Percentiles rank a stretch among this genome's conserved stretches.
phyloP scores from a whole-genome alignment of 2,888 invertebrate species.

The Nemoura dubitans region DNA sequence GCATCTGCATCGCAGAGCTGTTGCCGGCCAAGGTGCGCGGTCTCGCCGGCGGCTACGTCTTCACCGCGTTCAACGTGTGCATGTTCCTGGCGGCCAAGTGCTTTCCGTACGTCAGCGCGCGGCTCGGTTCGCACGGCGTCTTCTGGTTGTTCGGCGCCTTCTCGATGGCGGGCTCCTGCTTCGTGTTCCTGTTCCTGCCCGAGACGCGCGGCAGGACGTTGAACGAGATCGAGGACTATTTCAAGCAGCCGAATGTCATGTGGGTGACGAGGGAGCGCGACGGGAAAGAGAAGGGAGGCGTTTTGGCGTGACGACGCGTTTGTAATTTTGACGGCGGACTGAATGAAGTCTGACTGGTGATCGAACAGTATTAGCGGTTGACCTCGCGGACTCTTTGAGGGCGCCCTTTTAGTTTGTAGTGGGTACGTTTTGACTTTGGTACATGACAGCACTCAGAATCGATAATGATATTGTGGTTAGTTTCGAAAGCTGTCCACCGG shows the following conservation, averaged over 20 bases:
- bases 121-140: conserved; percentile 72
- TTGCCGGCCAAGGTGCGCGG: conserved; percentile 78
- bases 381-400: no score
- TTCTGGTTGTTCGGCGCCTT: conserved; percentile 76
- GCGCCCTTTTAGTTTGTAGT: no score
- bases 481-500: no score
- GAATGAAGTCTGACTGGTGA: no score
- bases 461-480: no score
- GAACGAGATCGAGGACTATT: conserved; percentile 81
- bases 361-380: no score
- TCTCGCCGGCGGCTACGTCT: conserved; percentile 76
- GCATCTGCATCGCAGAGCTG: conserved; percentile 78
- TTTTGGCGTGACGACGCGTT: neutral
- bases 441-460: no score
- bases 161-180: conserved; percentile 69
- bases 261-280: conserved; percentile 44
- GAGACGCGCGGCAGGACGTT: conserved; percentile 78
- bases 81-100: conserved; percentile 76
- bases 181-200: conserved; percentile 74
- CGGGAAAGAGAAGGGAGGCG: neutral
- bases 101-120: conserved; percentile 63
- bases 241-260: conserved; percentile 69
- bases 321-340: no score
- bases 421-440: no score
- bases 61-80: conserved; percentile 74